A percentile compares a stretch with the other conserved stretches of the same genome.
Evolutionary conservation across 23 tunicate genomes (phyloP).

Genomic region (Trididemnum miniatum): DNA sequence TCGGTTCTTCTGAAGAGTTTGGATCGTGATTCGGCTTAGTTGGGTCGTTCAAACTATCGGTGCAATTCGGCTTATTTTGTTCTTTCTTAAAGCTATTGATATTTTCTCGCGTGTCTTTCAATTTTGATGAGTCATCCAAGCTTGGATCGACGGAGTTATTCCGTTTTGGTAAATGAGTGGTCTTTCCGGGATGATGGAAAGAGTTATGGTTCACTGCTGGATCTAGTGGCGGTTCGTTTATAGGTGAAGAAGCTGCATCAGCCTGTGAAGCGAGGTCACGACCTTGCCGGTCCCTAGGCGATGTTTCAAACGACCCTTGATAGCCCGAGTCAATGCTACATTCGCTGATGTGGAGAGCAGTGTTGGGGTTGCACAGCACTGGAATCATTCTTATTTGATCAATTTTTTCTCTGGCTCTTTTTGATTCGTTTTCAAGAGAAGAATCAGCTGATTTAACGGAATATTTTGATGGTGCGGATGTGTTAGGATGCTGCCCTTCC

Average conservation of each 20-base stretch:
- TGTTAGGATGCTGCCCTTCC: constrained; percentile 1
- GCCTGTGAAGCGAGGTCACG: constrained; percentile 48
- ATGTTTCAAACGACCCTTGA: constrained; percentile 43
- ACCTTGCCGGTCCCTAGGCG: constrained; percentile 35
- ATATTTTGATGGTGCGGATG: background rate
- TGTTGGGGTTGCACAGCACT: constrained; percentile 5
- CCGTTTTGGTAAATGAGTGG: background rate
- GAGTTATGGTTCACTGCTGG: background rate
- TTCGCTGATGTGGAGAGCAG: constrained; percentile 51
- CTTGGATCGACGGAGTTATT: background rate
- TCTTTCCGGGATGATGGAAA: background rate
- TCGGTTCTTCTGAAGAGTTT: too few species aligned
- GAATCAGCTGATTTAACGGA: constrained; percentile 19
- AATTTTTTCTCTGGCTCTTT: background rate
- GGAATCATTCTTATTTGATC: background rate
- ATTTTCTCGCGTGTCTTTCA: too few species aligned
- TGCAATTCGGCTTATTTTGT: too few species aligned
- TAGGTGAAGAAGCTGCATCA: constrained; percentile 55
- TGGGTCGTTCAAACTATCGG: too few species aligned
- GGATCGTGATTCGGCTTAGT: too few species aligned
- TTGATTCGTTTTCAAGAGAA: constrained; percentile 17
- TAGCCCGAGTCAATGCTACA: constrained; percentile 79
- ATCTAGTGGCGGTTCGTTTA: constrained; percentile 31
- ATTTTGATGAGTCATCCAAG: background rate
- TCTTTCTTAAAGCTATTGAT: too few species aligned